These are phyloP conservation scores for Tarsius wallacei DNA, from an alignment of 2,797 vertebrate species.

Conservation along the genomic window DNA sequence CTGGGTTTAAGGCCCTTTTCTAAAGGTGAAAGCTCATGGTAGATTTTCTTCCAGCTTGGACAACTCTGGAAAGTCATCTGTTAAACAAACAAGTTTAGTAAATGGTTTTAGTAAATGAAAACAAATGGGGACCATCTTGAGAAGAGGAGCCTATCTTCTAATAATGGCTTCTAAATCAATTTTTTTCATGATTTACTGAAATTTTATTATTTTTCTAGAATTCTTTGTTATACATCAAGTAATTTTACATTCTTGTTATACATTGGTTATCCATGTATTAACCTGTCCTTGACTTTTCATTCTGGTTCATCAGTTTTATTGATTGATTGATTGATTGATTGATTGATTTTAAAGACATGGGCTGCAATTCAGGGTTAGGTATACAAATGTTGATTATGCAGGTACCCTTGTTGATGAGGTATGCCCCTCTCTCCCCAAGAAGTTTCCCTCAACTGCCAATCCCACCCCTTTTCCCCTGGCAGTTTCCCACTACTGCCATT, in stretches of 20 bases:
- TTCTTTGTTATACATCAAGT: background rate
- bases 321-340: too few relatives aligned
- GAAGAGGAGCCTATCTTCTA: background rate
- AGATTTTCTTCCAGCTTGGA: background rate
- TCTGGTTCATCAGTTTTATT: background rate
- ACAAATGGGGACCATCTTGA: background rate
- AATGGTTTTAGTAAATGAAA: background rate
- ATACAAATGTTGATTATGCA: too few relatives aligned
- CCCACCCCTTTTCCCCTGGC: too few relatives aligned
- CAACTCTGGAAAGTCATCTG: background rate
- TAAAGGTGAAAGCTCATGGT: background rate
- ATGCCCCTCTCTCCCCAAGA: too few relatives aligned
- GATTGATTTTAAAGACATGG: too few relatives aligned
- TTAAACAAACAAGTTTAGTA: background rate
- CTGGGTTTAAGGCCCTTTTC: background rate
- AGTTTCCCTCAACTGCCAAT: too few relatives aligned
- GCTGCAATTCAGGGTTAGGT: too few relatives aligned
- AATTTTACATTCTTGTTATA: background rate
- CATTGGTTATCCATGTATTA: background rate
- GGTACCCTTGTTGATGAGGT: too few relatives aligned
- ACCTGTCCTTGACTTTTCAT: background rate
- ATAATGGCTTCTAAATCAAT: too few relatives aligned
- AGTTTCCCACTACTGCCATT: too few relatives aligned
- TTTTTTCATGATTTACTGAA: background rate
- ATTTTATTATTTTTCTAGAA: background rate